Percentiles rank a stretch among this genome's conserved stretches.
These are phyloP conservation scores for Chalcis sispes DNA, from an alignment of 2,888 invertebrate genomes.

Conservation along the genomic window DNA sequence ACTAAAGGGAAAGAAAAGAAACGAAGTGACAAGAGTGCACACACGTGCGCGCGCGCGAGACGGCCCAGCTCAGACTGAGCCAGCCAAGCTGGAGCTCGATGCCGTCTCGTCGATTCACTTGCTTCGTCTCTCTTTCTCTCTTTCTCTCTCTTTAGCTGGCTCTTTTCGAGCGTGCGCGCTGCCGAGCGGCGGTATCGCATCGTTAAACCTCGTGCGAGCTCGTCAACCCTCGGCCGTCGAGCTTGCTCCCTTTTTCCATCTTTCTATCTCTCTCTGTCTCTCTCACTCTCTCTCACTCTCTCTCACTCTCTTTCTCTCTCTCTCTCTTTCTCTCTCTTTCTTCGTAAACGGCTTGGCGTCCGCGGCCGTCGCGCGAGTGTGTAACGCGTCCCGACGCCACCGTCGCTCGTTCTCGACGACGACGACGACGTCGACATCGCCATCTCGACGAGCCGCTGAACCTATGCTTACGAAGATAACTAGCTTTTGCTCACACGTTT, in stretches of 20 bases:
- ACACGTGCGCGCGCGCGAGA: slow-evolving; percentile 55
- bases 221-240: slow-evolving; percentile 26
- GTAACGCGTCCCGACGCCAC: not conserved
- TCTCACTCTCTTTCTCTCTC: no score
- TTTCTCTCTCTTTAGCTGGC: not conserved
- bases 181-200: not conserved
- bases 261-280: no score
- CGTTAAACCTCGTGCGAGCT: slow-evolving; percentile 20
- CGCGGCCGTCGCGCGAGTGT: not conserved
- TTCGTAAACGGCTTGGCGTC: no score
- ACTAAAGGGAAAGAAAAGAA: slow-evolving; percentile 70
- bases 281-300: no score
- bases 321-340: no score
- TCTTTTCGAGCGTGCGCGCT: no score
- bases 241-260: no score
- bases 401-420: not conserved
- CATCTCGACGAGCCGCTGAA: not conserved
- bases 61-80: slow-evolving; percentile 56
- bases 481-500: no score
- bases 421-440: not conserved
- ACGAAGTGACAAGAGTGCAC: slow-evolving; percentile 62
- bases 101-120: not conserved
- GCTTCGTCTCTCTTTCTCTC: not conserved
- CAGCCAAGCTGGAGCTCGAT: slow-evolving; percentile 32
- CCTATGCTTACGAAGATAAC: not conserved